These are phyloP conservation scores for Pogonus chalceus DNA, from an alignment of 1,140 invertebrate genomes.

Conservation along the genomic window DNA sequence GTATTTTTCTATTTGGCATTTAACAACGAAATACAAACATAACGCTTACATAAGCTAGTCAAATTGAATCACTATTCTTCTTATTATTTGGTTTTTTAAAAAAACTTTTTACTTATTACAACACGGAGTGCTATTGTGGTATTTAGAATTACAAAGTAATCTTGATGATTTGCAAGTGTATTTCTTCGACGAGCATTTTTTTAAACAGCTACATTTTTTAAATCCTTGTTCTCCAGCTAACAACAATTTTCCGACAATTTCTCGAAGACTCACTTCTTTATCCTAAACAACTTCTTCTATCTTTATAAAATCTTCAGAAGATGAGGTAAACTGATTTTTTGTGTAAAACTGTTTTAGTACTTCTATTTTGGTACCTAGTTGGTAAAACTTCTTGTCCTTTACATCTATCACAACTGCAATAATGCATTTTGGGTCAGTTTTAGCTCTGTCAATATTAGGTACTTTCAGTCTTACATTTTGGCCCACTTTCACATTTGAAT, in stretches of 20 bases:
- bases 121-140: too few relatives aligned
- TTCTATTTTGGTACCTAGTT: too few relatives aligned
- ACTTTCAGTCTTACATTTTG: conserved; percentile 12
- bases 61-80: too few relatives aligned
- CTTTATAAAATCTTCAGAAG: conserved; percentile 9
- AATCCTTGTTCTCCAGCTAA: too few relatives aligned
- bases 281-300: conserved; percentile 9
- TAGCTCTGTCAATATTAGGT: conserved; percentile 10
- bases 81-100: too few relatives aligned
- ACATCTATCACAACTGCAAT: conserved; percentile 5
- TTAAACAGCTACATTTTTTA: conserved; percentile 1
- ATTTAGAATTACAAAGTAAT: too few relatives aligned
- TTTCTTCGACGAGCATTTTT: too few relatives aligned
- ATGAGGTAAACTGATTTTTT: conserved; percentile 10
- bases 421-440: not conserved
- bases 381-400: conserved; percentile 9
- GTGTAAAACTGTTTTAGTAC: conserved; percentile 11
- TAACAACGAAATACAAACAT: too few relatives aligned
- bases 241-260: conserved; percentile 11
- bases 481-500: conserved; percentile 10
- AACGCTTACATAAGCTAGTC: too few relatives aligned
- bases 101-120: too few relatives aligned
- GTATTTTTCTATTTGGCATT: too few relatives aligned
- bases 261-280: conserved; percentile 10
- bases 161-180: conserved; percentile 9